Conservation (phyloP, 2,797 vertebrate species). For the Morelia viridis region DNA sequence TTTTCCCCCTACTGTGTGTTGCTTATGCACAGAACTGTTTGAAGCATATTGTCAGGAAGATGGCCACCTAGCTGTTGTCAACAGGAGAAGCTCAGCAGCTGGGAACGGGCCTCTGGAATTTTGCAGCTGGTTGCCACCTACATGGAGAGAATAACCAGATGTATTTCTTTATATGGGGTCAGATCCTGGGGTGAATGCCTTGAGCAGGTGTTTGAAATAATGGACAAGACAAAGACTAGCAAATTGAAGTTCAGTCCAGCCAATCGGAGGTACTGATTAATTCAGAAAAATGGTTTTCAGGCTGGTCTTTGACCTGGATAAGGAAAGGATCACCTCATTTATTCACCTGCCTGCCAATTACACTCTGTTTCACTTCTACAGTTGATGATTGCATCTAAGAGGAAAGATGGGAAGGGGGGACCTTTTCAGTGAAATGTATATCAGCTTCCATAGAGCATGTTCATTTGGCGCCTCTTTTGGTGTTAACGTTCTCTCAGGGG, state of each 20-base stretch:
- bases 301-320: neutral
- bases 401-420: neutral
- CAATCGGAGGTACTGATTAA: neutral
- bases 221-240: neutral
- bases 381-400: neutral
- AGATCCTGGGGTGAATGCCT: neutral
- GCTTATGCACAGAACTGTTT: neutral
- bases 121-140: neutral
- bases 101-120: neutral
- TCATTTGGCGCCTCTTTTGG: neutral
- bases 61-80: neutral
- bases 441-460: neutral
- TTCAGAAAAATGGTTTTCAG: neutral
- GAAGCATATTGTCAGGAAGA: neutral
- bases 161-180: neutral
- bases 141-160: too few species aligned
- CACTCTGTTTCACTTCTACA: neutral
- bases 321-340: neutral
- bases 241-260: neutral
- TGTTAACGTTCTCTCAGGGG: neutral
- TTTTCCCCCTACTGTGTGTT: neutral
- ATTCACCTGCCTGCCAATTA: neutral
- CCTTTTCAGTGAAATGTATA: neutral
- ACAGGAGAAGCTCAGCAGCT: neutral
- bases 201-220: neutral